Conservation (phyloP, 2,888 invertebrate genomes). For the Therioaphis trifolii region DNA sequence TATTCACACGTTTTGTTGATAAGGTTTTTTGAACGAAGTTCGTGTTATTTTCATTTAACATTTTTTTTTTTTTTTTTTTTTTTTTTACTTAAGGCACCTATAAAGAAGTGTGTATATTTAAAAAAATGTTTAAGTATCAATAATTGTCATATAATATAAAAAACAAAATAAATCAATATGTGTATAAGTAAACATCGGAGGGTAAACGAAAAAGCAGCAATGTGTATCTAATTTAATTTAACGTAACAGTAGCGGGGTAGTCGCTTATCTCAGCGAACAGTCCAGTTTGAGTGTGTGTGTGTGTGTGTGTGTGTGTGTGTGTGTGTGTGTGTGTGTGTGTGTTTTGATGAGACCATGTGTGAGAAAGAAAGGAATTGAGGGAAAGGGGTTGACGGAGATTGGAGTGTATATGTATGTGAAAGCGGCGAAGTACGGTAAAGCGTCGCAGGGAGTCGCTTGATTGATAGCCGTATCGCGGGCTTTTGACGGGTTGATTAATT, state of each 20-base stretch:
- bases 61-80: background rate
- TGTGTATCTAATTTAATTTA: conserved; percentile 43
- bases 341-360: background rate
- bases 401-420: background rate
- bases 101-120: no score
- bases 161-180: background rate
- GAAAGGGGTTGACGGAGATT: background rate
- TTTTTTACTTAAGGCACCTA: no score
- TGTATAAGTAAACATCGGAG: background rate
- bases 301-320: background rate
- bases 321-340: no score
- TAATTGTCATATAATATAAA: no score
- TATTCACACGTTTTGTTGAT: no score
- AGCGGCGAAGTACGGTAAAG: background rate
- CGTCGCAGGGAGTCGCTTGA: conserved; percentile 38
- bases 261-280: conserved; percentile 41
- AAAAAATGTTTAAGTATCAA: no score
- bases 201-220: background rate
- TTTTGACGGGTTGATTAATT: conserved; percentile 62
- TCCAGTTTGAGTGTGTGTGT: background rate
- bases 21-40: no score
- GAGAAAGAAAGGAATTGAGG: background rate
- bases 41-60: no score
- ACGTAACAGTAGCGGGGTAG: background rate
- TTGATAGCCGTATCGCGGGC: conserved; percentile 56